phyloP scores from a whole-genome alignment of 1,140 invertebrate genomes.

The Lepidotrigona ventralis region DNA sequence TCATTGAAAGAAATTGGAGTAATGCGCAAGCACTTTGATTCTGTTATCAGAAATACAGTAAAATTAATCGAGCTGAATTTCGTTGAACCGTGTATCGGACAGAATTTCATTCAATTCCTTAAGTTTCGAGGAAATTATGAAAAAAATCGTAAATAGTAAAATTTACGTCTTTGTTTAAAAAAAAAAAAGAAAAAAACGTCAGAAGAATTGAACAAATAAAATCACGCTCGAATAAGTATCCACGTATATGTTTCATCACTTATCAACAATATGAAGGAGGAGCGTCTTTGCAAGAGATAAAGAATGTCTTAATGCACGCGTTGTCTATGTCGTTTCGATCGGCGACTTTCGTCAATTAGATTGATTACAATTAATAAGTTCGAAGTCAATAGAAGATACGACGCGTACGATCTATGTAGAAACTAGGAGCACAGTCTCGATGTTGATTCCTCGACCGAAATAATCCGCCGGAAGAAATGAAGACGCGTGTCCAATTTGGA shows the following conservation, averaged over 20 bases:
- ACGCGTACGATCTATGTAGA: neutral
- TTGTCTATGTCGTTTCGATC: neutral
- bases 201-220: neutral
- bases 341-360: neutral
- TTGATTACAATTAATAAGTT: neutral
- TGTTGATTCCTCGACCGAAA: constrained; percentile 25
- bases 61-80: neutral
- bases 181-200: no score
- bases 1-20: neutral
- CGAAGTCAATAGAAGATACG: neutral
- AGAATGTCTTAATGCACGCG: no score
- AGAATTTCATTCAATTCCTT: no score
- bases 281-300: neutral
- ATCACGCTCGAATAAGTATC: neutral
- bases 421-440: neutral
- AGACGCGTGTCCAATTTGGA: neutral
- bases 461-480: constrained; percentile 2
- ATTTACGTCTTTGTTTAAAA: no score
- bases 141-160: no score
- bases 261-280: neutral
- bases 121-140: no score
- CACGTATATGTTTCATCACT: neutral
- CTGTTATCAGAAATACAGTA: neutral
- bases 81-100: neutral
- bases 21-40: neutral